A percentile compares a stretch with the other conserved stretches of the same genome.
Evolutionary conservation across 2,888 invertebrate genomes (phyloP).

Genomic region (Diaphora mendica): DNA sequence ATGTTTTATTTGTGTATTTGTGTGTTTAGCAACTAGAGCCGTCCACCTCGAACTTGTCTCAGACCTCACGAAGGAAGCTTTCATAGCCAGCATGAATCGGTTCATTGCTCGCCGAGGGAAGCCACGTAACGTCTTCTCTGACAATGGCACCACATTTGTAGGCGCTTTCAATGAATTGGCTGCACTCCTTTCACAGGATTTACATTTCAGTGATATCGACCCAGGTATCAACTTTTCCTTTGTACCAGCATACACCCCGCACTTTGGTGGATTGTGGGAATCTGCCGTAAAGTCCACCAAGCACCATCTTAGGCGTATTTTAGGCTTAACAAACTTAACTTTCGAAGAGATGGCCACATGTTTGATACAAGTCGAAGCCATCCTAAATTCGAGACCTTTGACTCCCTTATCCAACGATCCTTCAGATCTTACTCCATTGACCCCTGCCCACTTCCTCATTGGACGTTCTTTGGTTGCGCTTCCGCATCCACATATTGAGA

Average conservation of each 20-base stretch:
- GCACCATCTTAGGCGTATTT: conserved; percentile 11
- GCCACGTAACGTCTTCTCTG: conserved; percentile 18
- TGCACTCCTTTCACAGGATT: background rate
- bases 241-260: conserved; percentile 16
- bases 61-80: conserved; percentile 35
- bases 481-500: background rate
- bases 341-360: conserved; percentile 23
- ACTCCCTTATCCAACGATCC: conserved; percentile 23
- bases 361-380: conserved; percentile 20
- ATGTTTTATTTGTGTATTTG: conserved; percentile 41
- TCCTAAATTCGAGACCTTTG: conserved; percentile 14
- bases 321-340: conserved; percentile 18
- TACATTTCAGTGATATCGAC: conserved; percentile 2
- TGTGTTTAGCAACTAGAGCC: conserved; percentile 34
- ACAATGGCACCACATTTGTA: background rate
- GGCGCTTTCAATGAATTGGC: conserved; percentile 15
- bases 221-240: conserved; percentile 14
- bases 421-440: conserved; percentile 15
- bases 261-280: conserved; percentile 19
- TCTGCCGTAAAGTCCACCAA: background rate
- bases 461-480: background rate
- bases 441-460: background rate
- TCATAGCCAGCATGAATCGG: conserved; percentile 28
- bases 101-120: conserved; percentile 30
- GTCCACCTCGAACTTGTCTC: conserved; percentile 41